phyloP scores from a whole-genome alignment of 1,140 invertebrate species.

The Uloborus diversus region DNA sequence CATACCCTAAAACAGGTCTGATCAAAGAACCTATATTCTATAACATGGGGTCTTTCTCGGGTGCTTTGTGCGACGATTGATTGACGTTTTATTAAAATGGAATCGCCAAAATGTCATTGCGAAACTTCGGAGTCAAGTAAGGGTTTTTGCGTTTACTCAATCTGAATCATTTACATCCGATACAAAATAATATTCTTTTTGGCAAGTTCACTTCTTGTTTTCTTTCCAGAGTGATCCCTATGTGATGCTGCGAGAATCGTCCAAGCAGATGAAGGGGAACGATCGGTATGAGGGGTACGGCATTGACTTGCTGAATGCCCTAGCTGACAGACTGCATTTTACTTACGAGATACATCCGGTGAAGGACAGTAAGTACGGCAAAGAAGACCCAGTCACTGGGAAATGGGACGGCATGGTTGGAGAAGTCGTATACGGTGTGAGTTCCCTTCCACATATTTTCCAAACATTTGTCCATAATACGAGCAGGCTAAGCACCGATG shows the following conservation, averaged over 20 bases:
- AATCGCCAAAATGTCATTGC: no score
- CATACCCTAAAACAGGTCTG: no score
- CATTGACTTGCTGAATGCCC: slow-evolving; percentile 66
- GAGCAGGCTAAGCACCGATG: no score
- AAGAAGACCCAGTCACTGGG: slow-evolving; percentile 53
- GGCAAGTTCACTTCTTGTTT: not conserved
- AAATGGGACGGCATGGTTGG: slow-evolving; percentile 81
- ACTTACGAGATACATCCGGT: slow-evolving; percentile 73
- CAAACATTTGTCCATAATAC: no score
- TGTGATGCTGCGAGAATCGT: slow-evolving; percentile 58
- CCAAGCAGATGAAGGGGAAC: slow-evolving; percentile 75
- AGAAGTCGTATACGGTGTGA: slow-evolving; percentile 78
- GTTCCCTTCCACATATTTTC: no score
- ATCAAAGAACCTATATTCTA: no score
- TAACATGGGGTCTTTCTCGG: no score
- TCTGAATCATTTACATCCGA: no score
- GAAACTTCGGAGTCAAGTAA: no score
- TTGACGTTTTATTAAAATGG: no score
- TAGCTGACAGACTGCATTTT: slow-evolving; percentile 82
- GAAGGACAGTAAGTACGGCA: slow-evolving; percentile 67
- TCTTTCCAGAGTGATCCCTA: slow-evolving; percentile 68
- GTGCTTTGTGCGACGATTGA: no score
- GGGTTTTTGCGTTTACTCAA: no score
- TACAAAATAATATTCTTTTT: not conserved
- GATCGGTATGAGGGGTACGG: slow-evolving; percentile 87